Percentiles rank a stretch among this genome's conserved stretches.
Evolutionary conservation across 2,797 vertebrate genomes (phyloP).

Genomic region (Dromococcyx pavoninus): DNA sequence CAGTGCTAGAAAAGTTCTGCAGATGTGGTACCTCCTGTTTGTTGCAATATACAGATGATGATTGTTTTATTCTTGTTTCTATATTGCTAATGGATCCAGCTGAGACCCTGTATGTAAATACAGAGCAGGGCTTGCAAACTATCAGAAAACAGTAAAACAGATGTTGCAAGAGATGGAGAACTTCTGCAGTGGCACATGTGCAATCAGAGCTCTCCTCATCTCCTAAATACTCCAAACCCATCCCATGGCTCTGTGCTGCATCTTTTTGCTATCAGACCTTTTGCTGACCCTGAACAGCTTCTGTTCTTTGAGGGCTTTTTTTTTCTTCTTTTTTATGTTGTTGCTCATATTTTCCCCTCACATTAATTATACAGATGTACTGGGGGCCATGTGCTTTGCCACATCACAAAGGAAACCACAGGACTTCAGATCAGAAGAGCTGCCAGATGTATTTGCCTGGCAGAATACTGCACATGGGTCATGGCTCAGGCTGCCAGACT

Average conservation of each 20-base stretch:
- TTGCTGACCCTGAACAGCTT: constrained; percentile 45
- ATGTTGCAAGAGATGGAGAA: not conserved
- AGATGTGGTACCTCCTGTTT: not conserved
- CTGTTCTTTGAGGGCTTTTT: constrained; percentile 25
- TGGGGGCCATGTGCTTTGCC: constrained; percentile 51
- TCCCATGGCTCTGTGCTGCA: not conserved
- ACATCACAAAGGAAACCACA: constrained; percentile 63
- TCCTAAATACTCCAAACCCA: not conserved
- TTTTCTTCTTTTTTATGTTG: not conserved
- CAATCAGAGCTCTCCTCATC: not conserved
- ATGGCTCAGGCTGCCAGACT: not conserved
- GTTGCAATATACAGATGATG: not conserved
- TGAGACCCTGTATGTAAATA: not conserved
- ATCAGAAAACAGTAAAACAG: not conserved
- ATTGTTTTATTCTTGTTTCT: not conserved
- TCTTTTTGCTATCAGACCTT: constrained; percentile 32
- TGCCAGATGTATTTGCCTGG: constrained; percentile 52
- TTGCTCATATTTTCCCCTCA: constrained; percentile 33
- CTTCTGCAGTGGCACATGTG: not conserved
- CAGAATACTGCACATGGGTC: not conserved
- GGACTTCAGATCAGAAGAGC: constrained; percentile 46
- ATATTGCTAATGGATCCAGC: not conserved
- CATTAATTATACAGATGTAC: constrained; percentile 57
- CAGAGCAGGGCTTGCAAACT: not conserved
- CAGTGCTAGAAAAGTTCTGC: not conserved